Evolutionary conservation across 2,888 invertebrate genomes (phyloP), one percentile per base, ranked within the genome.

Genomic region (Congeria kusceri): DNA sequence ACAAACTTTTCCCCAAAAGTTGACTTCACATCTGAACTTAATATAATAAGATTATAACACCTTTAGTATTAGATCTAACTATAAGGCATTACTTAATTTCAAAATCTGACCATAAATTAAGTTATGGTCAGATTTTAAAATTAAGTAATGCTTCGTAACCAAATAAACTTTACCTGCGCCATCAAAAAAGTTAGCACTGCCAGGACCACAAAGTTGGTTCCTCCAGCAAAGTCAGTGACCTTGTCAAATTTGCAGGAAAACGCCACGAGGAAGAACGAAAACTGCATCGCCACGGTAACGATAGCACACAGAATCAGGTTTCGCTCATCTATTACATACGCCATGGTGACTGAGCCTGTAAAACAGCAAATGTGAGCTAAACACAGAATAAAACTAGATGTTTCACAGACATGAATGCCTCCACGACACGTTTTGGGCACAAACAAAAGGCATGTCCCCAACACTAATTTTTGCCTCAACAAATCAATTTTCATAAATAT

Each of bases 161-260:
- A n/a, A n/a, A n/a, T n/a, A n/a, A n/a, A n/a, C n/a, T 84, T 83
- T 82, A 92, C 93, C 95, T 96, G 96, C 18, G 97, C 97, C 56
- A 98, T 94, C 91, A 96, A 96, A 94, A 98, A 97, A 32, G 98
- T 98, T 58, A 98, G 94, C 79, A 98, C 93, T 11, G 98, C 97
- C 86, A 98, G 95, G 69, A 97, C 96, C 85, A 98, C 97, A 93
- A 98, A 98, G 94, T 98, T 98, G 71, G 97, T 96, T 72, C 98
- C 98, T 11, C 98, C 97, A 78, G 98, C 98, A 94, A 98, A 97
- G 94, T 98, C 98, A 0, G 98, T 97, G 73, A 98, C 95, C 94
- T 98, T 97, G 93, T 98, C 98, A 94, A 96, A 96, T 93, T 97
- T 97, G 88, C 97, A 96, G 5, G 86, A 81, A 73, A 89, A 91